Conservation (phyloP, 2,797 vertebrate species). For the Hafferia zeledoni region DNA sequence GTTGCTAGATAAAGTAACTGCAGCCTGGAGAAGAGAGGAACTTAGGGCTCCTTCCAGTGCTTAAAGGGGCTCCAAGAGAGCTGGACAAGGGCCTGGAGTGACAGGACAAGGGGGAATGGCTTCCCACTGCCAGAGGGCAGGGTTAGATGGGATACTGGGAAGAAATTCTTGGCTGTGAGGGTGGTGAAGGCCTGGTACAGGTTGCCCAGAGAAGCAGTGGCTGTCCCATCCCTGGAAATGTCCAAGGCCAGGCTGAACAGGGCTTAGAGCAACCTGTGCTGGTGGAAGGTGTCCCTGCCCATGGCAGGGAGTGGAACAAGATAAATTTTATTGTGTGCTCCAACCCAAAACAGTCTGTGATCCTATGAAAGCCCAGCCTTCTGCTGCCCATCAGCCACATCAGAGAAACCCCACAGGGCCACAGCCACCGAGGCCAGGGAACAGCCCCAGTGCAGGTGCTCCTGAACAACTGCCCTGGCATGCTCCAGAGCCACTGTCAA, state of each 20-base stretch:
- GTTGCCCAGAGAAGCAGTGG: background rate
- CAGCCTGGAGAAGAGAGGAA: background rate
- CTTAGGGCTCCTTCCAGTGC: background rate
- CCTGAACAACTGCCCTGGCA: background rate
- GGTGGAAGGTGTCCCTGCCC: background rate
- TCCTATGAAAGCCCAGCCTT: background rate
- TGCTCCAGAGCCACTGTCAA: rapidly evolving
- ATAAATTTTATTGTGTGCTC: background rate
- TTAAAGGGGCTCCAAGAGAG: background rate
- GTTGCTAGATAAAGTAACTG: background rate
- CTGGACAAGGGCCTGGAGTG: background rate
- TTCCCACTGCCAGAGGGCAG: background rate
- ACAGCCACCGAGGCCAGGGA: background rate
- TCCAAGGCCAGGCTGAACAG: rapidly evolving
- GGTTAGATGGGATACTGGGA: background rate
- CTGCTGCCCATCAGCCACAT: background rate
- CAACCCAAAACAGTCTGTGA: background rate
- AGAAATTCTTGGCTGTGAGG: rapidly evolving
- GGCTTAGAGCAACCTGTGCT: background rate
- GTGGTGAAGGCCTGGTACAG: rapidly evolving
- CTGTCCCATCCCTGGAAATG: background rate
- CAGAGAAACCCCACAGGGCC: rapidly evolving
- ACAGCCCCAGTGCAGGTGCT: background rate
- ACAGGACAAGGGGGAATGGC: background rate
- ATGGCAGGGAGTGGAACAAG: background rate